A percentile compares a stretch with the other conserved stretches of the same genome.
Evolutionary conservation across 2,888 invertebrate genomes (phyloP).

Genomic region (Troilus luridus): DNA sequence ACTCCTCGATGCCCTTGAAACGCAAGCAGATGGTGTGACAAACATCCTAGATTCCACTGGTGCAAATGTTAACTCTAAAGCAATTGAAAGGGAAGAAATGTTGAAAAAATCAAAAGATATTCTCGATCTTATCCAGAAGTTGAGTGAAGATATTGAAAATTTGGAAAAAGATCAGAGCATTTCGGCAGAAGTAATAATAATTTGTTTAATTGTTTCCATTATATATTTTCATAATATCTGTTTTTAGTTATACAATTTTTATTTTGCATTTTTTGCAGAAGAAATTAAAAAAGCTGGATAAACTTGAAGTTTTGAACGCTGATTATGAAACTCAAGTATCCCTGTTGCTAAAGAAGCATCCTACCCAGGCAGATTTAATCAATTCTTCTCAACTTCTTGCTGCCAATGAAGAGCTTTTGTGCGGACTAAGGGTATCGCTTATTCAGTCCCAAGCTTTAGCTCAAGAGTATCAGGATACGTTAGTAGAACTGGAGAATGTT

Average conservation of each 20-base stretch:
- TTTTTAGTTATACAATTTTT: conserved; percentile 9
- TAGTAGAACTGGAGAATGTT: conserved; percentile 89
- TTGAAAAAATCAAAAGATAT: background rate
- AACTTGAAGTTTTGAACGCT: conserved; percentile 78
- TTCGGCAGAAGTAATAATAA: conserved; percentile 20
- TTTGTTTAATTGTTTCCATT: background rate
- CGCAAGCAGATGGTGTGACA: conserved; percentile 36
- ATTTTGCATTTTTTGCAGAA: conserved; percentile 66
- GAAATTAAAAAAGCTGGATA: conserved; percentile 80
- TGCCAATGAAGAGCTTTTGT: conserved; percentile 77
- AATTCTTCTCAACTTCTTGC: conserved; percentile 58
- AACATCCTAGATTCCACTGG: conserved; percentile 29
- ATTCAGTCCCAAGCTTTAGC: conserved; percentile 82
- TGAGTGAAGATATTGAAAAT: conserved; percentile 56
- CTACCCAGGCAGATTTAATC: conserved; percentile 70
- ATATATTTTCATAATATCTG: background rate
- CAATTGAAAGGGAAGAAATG: conserved; percentile 5
- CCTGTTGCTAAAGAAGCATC: conserved; percentile 65
- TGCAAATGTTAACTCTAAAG: conserved; percentile 41
- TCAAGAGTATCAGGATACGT: conserved; percentile 90
- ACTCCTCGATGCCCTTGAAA: conserved; percentile 36
- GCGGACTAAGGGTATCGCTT: conserved; percentile 81
- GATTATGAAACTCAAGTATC: conserved; percentile 71
- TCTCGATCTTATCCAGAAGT: background rate
- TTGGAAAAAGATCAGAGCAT: conserved; percentile 57